Base-by-base conservation (phyloP, 1,140 invertebrate species). In the Daktulosphaira vitifoliae region DNA sequence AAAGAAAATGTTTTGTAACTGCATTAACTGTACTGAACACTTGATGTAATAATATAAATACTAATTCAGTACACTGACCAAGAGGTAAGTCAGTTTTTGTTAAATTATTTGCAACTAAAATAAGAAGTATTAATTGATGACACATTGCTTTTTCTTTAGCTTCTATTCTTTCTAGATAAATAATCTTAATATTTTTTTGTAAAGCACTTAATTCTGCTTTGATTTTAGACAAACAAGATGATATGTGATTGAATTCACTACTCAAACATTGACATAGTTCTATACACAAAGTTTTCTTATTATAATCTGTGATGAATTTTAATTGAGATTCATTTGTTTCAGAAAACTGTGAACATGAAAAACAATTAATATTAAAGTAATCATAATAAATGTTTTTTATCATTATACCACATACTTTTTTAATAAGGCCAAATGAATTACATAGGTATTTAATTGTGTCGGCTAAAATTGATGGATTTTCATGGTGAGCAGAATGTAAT, bases 11-110 rank as follows among this genome's bases (percentile, higher is more conserved):
- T 48, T 48, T 62, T 2, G 7, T 48, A n/a, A 62, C 56, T 3
- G 44, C 7, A 3, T 62, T 62, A 0, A 62, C 22, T 1, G 56
- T n/a, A 0, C 8, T 8, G 26, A 46, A 62, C 3, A 62, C 42
- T 48, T 62, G 56, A n/a, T 48, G 22, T 15, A 62, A 46, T 33
- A 62, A 46, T 29, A 46, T 46, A 26, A 62, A 62, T 29, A 62
- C 56, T 13, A 39, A 46, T 15, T 62, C 56, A 20, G 56, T 62
- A 22, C 56, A 62, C 20, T 48, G 56, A 5, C 56, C 56, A 1
- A 62, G 15, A 7, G 56, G 56, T 0, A 62, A 29, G 8, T 29
- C 42, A 18, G 56, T 1, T 62, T 23, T 62, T 4, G 56, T 62
- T 2, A 62, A 62, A 26, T 23, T 9, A 33, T 2, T 48, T 15